Evolutionary conservation across 2,797 vertebrate species (phyloP).

Genomic region (Cossypha heuglini): DNA sequence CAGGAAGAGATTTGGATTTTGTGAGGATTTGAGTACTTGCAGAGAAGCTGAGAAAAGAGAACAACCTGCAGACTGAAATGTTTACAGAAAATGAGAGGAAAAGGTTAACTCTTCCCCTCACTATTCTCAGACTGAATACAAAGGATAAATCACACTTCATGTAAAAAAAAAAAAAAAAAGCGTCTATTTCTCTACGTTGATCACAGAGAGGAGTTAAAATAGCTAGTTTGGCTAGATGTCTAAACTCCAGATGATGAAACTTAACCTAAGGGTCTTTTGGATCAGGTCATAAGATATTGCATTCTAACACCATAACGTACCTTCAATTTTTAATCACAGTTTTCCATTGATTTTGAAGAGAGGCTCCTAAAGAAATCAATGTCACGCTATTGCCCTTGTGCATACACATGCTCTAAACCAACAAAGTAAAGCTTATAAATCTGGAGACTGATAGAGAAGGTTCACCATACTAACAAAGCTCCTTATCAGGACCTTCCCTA

Average conservation of each 20-base stretch:
- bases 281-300: not conserved
- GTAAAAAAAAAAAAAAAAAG: not conserved
- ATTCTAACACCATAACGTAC: not conserved
- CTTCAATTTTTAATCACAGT: constrained; percentile 43
- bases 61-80: not conserved
- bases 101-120: not conserved
- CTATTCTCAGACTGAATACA: not conserved
- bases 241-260: constrained; percentile 26
- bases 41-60: not conserved
- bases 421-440: constrained; percentile 4
- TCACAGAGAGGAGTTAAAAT: not conserved
- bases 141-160: not conserved
- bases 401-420: constrained; percentile 5
- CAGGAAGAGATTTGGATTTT: not conserved
- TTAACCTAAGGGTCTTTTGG: constrained; percentile 18
- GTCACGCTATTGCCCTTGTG: constrained; percentile 23
- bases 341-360: constrained; percentile 36
- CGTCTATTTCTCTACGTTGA: not conserved
- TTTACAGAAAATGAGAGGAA: not conserved
- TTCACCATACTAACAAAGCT: not conserved
- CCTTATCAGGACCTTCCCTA: not conserved
- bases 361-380: constrained; percentile 35
- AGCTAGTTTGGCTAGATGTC: not conserved
- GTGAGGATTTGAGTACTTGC: not conserved
- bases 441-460: not conserved